These are phyloP conservation scores for Mermis nigrescens DNA, from an alignment of 2,888 invertebrate species.

Conservation along the genomic window DNA sequence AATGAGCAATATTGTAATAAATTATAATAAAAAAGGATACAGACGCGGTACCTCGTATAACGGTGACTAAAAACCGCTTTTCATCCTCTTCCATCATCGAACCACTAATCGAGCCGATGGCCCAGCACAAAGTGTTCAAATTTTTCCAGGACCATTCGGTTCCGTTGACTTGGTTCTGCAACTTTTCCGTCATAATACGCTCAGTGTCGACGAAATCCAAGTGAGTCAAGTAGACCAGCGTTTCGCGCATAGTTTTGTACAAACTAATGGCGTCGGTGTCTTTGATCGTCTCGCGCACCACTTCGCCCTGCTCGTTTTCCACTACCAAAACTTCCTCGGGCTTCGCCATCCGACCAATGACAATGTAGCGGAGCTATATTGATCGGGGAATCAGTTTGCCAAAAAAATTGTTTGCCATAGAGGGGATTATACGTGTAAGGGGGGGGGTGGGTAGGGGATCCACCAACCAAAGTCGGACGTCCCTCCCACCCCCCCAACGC, in stretches of 20 bases:
- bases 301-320: slow-evolving; percentile 95
- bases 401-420: not conserved
- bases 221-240: slow-evolving; percentile 90
- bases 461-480: too few species aligned
- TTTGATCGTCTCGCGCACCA: slow-evolving; percentile 97
- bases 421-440: not conserved
- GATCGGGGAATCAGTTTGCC: too few species aligned
- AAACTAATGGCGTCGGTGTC: slow-evolving; percentile 98
- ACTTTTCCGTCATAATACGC: slow-evolving; percentile 91
- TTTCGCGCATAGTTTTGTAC: slow-evolving; percentile 97
- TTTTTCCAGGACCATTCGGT: slow-evolving; percentile 99
- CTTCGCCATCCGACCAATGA: slow-evolving; percentile 99
- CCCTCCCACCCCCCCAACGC: too few species aligned
- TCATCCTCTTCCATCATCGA: slow-evolving; percentile 99
- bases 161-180: slow-evolving; percentile 93
- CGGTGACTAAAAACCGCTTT: slow-evolving; percentile 90
- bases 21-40: not conserved
- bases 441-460: too few species aligned
- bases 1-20: slow-evolving; percentile 1
- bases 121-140: slow-evolving; percentile 95
- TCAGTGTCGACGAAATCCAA: slow-evolving; percentile 93
- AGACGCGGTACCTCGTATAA: slow-evolving; percentile 49
- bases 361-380: slow-evolving; percentile 65
- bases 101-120: slow-evolving; percentile 94
- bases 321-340: slow-evolving; percentile 98